phyloP scores from a whole-genome alignment of 1,140 invertebrate species.

The Pteromalus puparum region DNA sequence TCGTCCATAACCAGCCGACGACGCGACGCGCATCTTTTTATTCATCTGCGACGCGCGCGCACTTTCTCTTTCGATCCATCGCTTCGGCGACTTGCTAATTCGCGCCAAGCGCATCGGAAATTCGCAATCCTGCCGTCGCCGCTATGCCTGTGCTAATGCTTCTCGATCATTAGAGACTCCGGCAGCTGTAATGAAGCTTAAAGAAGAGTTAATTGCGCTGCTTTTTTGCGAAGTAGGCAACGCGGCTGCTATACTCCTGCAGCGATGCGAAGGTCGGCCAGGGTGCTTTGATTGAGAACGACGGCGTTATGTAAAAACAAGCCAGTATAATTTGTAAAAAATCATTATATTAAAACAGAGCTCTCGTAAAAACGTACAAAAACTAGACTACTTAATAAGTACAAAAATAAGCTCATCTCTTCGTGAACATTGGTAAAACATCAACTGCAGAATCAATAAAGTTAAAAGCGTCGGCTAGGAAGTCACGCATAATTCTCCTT shows the following conservation, averaged over 20 bases:
- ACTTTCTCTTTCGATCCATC: no score
- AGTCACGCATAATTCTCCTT: slow-evolving; percentile 43
- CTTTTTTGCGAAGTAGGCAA: no score
- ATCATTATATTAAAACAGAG: slow-evolving; percentile 4
- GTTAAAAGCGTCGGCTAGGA: not conserved
- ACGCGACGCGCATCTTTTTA: no score
- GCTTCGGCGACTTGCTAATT: no score
- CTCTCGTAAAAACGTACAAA: slow-evolving; percentile 16
- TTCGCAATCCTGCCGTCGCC: no score
- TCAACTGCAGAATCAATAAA: not conserved
- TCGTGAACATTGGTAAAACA: not conserved
- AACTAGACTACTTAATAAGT: not conserved
- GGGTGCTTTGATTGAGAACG: not conserved
- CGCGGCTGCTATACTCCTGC: no score
- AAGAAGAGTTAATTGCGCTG: not conserved
- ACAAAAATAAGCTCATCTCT: slow-evolving; percentile 30
- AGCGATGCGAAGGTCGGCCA: not conserved
- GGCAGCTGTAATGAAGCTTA: not conserved
- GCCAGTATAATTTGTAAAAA: not conserved
- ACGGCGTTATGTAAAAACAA: not conserved
- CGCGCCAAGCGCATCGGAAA: no score
- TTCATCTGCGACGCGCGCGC: no score
- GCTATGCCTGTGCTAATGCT: no score
- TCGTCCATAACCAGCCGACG: no score
- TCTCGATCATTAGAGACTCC: no score